Conservation (phyloP, 2,113 vertebrate species). For the Macrotis lagotis region DNA sequence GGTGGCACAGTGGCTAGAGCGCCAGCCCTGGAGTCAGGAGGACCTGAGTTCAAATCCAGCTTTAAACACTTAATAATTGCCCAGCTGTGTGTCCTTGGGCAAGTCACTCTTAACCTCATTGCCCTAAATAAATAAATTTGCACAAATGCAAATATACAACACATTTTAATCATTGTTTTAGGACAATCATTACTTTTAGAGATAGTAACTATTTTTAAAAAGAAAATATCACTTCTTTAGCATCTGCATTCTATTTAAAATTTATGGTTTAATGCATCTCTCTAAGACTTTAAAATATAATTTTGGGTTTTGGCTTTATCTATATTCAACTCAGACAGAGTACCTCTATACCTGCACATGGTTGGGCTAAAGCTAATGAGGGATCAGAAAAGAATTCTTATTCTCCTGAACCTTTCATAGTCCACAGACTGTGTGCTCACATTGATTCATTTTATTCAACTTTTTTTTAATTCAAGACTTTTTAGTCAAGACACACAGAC, state of each 20-base stretch:
- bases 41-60: too few relatives aligned
- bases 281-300: neutral
- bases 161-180: neutral
- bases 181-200: neutral
- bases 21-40: too few relatives aligned
- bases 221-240: neutral
- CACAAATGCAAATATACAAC: neutral
- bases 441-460: too few relatives aligned
- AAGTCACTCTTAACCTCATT: too few relatives aligned
- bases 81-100: too few relatives aligned
- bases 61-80: too few relatives aligned
- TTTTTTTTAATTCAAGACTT: too few relatives aligned
- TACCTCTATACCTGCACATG: neutral
- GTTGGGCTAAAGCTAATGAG: neutral
- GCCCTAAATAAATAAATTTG: neutral
- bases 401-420: neutral
- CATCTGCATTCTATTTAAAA: conserved; percentile 11
- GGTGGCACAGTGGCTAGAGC: too few relatives aligned
- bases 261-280: neutral
- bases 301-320: neutral
- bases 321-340: neutral
- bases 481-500: too few relatives aligned
- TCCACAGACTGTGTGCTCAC: neutral
- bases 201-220: neutral
- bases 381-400: neutral